These are phyloP conservation scores for Hypotaenidia philippensis DNA, from an alignment of 2,797 vertebrate genomes.

Conservation along the genomic window DNA sequence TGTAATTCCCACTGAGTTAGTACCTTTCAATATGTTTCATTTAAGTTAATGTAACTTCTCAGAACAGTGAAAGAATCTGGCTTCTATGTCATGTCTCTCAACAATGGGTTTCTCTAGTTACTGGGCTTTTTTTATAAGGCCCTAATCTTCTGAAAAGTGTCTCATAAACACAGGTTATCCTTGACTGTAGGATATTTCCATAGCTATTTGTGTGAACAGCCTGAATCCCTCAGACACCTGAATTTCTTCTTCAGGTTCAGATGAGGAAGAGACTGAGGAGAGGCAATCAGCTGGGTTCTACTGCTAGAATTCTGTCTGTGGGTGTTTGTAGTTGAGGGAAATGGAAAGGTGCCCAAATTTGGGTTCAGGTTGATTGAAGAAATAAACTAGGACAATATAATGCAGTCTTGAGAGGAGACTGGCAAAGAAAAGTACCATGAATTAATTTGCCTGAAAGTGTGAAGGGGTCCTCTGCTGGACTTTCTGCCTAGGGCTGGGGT, in stretches of 20 bases:
- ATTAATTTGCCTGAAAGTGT: neutral
- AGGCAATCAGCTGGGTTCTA: neutral
- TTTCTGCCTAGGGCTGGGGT: neutral
- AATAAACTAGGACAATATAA: neutral
- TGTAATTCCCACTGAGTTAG: neutral
- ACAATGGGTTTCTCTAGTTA: neutral
- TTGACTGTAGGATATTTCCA: neutral
- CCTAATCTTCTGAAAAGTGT: neutral
- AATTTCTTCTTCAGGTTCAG: neutral
- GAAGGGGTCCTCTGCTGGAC: neutral
- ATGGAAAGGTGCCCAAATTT: neutral
- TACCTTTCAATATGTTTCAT: neutral
- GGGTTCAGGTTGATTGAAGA: neutral
- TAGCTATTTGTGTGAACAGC: neutral
- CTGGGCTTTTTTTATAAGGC: neutral
- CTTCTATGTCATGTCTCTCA: neutral
- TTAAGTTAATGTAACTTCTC: neutral
- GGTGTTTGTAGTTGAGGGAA: neutral
- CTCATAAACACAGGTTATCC: neutral
- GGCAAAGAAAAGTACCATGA: neutral
- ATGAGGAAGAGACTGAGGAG: neutral
- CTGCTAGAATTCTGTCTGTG: neutral
- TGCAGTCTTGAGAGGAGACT: neutral
- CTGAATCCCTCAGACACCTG: neutral
- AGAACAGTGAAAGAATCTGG: neutral